A percentile compares a stretch with the other conserved stretches of the same genome.
These are phyloP conservation scores for Alviniconcha strummeri DNA, from an alignment of 2,888 invertebrate species.

Conservation along the genomic window DNA sequence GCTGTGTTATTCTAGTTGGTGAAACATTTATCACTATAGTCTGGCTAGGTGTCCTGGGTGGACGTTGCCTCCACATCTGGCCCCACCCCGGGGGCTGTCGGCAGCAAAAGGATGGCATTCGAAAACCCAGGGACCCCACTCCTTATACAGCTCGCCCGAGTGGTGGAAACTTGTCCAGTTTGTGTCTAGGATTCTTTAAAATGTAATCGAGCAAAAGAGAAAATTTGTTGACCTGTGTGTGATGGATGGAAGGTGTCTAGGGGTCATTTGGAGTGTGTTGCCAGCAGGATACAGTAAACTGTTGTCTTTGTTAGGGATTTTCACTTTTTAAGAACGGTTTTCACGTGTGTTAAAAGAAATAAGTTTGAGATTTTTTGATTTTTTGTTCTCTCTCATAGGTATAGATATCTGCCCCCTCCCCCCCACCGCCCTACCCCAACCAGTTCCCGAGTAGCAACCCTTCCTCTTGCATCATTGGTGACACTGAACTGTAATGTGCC, in stretches of 20 bases:
- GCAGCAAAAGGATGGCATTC: conserved; percentile 34
- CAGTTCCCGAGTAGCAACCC: no score
- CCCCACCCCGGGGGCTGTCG: conserved; percentile 2
- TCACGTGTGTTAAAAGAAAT: no score
- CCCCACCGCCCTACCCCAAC: no score
- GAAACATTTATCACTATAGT: conserved; percentile 14
- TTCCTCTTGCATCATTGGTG: no score
- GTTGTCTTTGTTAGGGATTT: no score
- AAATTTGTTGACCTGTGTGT: background rate
- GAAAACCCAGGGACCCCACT: conserved; percentile 22
- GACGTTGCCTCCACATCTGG: conserved; percentile 26
- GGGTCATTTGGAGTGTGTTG: no score
- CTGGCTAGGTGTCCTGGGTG: conserved; percentile 31
- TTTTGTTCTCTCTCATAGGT: no score
- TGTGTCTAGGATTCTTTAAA: conserved; percentile 13
- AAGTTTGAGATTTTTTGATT: no score
- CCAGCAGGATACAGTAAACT: no score
- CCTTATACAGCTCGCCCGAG: background rate
- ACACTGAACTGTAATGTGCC: no score
- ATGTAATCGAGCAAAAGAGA: background rate
- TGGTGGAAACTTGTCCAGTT: conserved; percentile 16
- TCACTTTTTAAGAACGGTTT: no score
- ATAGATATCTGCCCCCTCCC: no score
- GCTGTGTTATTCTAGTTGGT: background rate
- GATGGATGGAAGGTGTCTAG: background rate